These are phyloP conservation scores for Rhingia rostrata DNA, from an alignment of 2,888 invertebrate species.

Conservation along the genomic window DNA sequence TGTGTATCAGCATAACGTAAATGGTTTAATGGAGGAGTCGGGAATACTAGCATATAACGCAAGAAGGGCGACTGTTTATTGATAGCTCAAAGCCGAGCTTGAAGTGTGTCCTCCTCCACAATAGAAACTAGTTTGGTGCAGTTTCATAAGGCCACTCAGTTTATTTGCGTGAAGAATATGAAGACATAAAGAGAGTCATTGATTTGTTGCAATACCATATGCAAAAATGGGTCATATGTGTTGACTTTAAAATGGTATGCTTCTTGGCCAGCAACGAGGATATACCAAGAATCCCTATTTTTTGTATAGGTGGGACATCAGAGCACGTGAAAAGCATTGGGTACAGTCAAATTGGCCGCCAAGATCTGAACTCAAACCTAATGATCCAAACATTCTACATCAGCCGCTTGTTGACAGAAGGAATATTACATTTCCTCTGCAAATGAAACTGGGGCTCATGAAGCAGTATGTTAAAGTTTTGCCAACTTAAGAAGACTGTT, in stretches of 20 bases:
- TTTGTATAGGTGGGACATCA: not conserved
- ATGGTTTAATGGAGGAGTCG: constrained; percentile 6
- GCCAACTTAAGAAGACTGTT: constrained; percentile 10
- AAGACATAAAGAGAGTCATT: not conserved
- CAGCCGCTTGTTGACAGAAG: no score
- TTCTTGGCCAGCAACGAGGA: constrained; percentile 1
- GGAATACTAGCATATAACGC: constrained; percentile 2
- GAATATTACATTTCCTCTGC: no score
- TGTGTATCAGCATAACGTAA: no score
- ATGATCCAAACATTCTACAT: no score
- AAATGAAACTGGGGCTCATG: no score
- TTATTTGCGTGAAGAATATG: constrained; percentile 38
- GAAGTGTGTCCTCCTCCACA: constrained; percentile 53
- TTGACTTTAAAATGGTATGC: not conserved
- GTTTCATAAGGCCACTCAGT: constrained; percentile 35
- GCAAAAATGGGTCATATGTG: constrained; percentile 8
- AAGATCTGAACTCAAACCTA: not conserved
- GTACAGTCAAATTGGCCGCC: no score
- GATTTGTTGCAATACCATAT: constrained; percentile 6
- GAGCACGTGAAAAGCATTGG: constrained; percentile 3
- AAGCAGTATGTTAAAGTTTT: no score
- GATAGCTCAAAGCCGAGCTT: constrained; percentile 53
- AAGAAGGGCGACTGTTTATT: constrained; percentile 56
- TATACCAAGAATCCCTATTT: not conserved
- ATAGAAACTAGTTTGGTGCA: constrained; percentile 15